These are phyloP conservation scores for Sussaba pulchella DNA, from an alignment of 2,888 invertebrate species.

Conservation along the genomic window DNA sequence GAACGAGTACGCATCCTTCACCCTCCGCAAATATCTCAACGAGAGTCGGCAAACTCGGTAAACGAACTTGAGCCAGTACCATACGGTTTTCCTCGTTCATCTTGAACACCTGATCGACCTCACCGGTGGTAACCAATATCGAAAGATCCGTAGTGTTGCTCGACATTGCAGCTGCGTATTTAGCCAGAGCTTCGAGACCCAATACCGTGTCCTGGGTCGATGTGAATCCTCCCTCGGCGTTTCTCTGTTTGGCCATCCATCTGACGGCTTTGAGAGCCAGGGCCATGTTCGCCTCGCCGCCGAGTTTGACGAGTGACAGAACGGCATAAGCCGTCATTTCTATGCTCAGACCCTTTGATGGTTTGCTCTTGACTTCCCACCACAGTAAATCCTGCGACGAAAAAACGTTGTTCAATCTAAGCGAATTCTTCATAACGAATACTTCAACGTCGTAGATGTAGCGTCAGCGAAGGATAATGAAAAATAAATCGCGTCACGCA, in stretches of 20 bases:
- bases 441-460: too few relatives aligned
- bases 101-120: slow-evolving; percentile 83
- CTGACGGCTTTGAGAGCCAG: slow-evolving; percentile 88
- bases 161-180: slow-evolving; percentile 85
- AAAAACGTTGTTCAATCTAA: background rate
- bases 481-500: too few relatives aligned
- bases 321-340: slow-evolving; percentile 90
- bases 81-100: slow-evolving; percentile 85
- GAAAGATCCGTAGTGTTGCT: slow-evolving; percentile 84
- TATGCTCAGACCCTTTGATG: slow-evolving; percentile 87
- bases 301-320: slow-evolving; percentile 86
- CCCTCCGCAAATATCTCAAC: slow-evolving; percentile 85
- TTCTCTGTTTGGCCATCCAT: slow-evolving; percentile 90
- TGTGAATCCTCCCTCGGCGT: slow-evolving; percentile 89
- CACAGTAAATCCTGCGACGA: slow-evolving; percentile 83
- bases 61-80: slow-evolving; percentile 83
- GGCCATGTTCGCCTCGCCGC: slow-evolving; percentile 85
- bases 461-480: too few relatives aligned
- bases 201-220: slow-evolving; percentile 90
- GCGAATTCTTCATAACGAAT: too few relatives aligned
- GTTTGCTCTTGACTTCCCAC: slow-evolving; percentile 85
- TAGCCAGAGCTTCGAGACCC: slow-evolving; percentile 87
- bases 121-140: slow-evolving; percentile 83
- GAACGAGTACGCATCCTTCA: slow-evolving; percentile 86
- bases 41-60: slow-evolving; percentile 84